Conservation (phyloP, 2,888 invertebrate genomes). For the Dilophus febrilis region DNA sequence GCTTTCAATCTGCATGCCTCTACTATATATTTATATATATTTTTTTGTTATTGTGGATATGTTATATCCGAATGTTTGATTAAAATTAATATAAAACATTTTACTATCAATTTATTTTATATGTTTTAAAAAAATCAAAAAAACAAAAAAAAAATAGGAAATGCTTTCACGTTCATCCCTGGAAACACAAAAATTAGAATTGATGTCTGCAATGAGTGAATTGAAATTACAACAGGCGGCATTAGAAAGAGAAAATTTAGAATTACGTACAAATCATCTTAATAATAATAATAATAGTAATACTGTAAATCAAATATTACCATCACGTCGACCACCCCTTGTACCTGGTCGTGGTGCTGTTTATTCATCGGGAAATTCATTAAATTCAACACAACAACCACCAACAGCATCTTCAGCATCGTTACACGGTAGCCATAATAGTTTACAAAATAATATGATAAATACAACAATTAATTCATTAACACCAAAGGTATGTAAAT, state of each 20-base stretch:
- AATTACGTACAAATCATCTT: constrained; percentile 40
- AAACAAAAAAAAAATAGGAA: constrained; percentile 38
- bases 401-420: constrained; percentile 6
- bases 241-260: constrained; percentile 72
- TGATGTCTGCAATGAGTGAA: constrained; percentile 84
- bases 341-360: constrained; percentile 21
- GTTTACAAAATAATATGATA: constrained; percentile 18
- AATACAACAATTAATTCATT: constrained; percentile 15
- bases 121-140: no score
- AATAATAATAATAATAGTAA: constrained; percentile 14
- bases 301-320: constrained; percentile 19
- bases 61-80: no score
- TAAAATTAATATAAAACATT: no score
- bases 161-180: constrained; percentile 72
- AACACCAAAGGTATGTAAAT: constrained; percentile 31
- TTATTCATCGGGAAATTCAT: constrained; percentile 21
- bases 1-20: no score
- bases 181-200: constrained; percentile 87
- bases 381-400: constrained; percentile 17
- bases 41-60: no score
- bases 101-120: no score
- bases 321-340: constrained; percentile 9
- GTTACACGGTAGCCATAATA: constrained; percentile 27
- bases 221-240: constrained; percentile 73
- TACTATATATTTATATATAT: no score